phyloP scores from a whole-genome alignment of 2,888 invertebrate species.

The Galeopsomyia nigrocyanea region DNA sequence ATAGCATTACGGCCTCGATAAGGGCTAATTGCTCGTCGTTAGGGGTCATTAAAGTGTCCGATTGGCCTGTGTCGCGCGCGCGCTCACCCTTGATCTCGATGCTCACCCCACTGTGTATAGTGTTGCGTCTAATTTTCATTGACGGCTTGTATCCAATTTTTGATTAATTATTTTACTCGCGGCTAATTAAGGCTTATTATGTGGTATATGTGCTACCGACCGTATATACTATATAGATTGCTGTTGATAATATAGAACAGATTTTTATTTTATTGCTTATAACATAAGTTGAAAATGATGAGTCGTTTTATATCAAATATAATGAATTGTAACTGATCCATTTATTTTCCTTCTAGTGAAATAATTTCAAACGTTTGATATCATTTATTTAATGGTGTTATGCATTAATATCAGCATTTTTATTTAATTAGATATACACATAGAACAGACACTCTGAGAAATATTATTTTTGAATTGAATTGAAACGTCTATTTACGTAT shows the following conservation, averaged over 20 bases:
- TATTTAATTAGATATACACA: conserved; percentile 11
- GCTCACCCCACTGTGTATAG: background rate
- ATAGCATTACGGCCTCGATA: conserved; percentile 58
- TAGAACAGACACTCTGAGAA: conserved; percentile 32
- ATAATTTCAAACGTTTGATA: no score
- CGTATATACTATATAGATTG: no score
- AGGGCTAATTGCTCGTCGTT: conserved; percentile 65
- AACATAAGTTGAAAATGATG: no score
- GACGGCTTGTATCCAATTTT: background rate
- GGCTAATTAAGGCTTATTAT: no score
- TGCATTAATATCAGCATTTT: background rate
- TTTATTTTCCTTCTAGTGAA: no score
- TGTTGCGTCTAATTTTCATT: conserved; percentile 37
- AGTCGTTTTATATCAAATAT: no score
- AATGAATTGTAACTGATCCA: no score
- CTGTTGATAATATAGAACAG: no score
- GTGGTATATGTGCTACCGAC: no score
- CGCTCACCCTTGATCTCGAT: conserved; percentile 4
- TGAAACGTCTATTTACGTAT: conserved; percentile 33
- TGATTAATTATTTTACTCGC: conserved; percentile 14
- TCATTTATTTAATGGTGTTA: background rate
- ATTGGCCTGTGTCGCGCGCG: conserved; percentile 52
- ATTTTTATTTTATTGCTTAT: no score
- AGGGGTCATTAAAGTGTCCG: conserved; percentile 68
- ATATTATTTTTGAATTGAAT: conserved; percentile 41